Conservation (phyloP, 2,888 invertebrate genomes). For the Chesias legatella region DNA sequence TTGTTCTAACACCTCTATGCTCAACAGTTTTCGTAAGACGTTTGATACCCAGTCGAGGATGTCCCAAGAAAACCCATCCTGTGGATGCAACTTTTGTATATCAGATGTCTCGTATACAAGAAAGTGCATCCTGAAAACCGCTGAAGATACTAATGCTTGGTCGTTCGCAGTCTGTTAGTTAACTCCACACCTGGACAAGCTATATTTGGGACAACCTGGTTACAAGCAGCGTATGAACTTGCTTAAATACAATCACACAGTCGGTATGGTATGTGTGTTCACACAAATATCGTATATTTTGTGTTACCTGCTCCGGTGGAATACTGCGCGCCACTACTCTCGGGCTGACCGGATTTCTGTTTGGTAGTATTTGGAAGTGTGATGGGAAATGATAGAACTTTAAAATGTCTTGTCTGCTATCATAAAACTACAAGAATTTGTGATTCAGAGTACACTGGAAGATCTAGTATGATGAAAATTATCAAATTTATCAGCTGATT, state of each 20-base stretch:
- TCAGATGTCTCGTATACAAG: neutral
- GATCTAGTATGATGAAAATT: no score
- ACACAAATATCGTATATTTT: conserved; percentile 29
- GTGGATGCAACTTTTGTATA: conserved; percentile 1
- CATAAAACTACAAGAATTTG: conserved; percentile 42
- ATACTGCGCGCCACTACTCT: conserved; percentile 69
- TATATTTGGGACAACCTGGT: conserved; percentile 26
- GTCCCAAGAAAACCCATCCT: conserved; percentile 20
- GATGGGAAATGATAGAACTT: conserved; percentile 31
- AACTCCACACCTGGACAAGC: conserved; percentile 12
- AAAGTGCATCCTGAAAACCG: neutral
- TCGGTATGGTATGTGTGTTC: conserved; percentile 24
- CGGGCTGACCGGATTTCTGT: conserved; percentile 50
- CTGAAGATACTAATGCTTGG: neutral
- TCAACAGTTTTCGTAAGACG: conserved; percentile 17
- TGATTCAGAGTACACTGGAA: conserved; percentile 13
- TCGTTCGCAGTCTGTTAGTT: neutral
- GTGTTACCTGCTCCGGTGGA: conserved; percentile 72
- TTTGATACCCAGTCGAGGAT: conserved; percentile 16
- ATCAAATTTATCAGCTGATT: no score
- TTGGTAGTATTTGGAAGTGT: conserved; percentile 24
- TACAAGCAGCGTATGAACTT: conserved; percentile 18
- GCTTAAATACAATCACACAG: conserved; percentile 25
- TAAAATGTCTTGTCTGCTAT: conserved; percentile 22
- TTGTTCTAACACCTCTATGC: conserved; percentile 13